Percentiles rank a stretch among this genome's conserved stretches.
Conservation (phyloP, 2,888 invertebrate genomes). For the Noctua janthe region DNA sequence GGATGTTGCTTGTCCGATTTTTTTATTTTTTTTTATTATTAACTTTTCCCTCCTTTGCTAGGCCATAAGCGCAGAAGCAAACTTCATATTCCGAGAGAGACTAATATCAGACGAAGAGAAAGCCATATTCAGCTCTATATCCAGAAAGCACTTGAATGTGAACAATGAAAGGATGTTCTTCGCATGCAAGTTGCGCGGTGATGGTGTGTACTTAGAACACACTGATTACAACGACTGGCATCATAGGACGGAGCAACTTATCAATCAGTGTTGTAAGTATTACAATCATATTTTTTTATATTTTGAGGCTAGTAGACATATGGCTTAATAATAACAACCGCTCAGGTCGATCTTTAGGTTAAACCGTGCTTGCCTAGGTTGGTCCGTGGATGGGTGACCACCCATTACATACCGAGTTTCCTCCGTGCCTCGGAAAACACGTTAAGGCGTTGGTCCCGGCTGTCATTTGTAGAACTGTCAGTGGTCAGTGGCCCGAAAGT, state of each 20-base stretch:
- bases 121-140: conserved; percentile 91
- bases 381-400: neutral
- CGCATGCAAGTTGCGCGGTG: conserved; percentile 76
- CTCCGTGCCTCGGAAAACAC: neutral
- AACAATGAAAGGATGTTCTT: conserved; percentile 77
- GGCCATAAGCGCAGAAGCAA: conserved; percentile 94
- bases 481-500: neutral
- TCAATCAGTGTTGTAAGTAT: conserved; percentile 92
- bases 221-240: conserved; percentile 91
- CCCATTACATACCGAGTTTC: neutral
- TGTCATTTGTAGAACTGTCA: neutral
- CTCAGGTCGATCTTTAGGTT: neutral
- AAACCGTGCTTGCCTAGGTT: neutral
- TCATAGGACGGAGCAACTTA: conserved; percentile 91
- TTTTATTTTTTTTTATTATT: neutral
- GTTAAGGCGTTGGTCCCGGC: neutral
- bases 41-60: conserved; percentile 74
- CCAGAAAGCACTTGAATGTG: conserved; percentile 85
- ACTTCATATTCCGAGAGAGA: conserved; percentile 94
- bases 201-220: conserved; percentile 84
- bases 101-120: conserved; percentile 92
- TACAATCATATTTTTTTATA: neutral
- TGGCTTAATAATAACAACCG: neutral
- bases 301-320: neutral
- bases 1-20: no score